Evolutionary conservation across 1,140 invertebrate species (phyloP).

Genomic region (Caenorhabditis remanei): DNA sequence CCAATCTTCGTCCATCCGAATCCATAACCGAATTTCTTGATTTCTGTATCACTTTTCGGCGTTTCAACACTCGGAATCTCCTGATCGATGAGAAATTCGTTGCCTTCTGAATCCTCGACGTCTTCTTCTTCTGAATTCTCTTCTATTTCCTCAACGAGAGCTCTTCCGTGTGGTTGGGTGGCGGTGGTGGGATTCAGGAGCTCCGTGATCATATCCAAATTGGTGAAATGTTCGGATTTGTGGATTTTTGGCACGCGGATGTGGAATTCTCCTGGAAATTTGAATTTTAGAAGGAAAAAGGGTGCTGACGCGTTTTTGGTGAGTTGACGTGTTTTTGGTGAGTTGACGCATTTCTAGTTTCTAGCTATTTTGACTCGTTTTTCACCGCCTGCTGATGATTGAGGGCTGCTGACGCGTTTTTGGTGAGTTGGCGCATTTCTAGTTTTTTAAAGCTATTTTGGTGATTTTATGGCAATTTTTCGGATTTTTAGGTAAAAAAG

Average conservation of each 20-base stretch:
- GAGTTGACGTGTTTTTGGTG: too few relatives aligned
- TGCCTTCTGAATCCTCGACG: slow-evolving; percentile 15
- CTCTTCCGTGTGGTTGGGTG: background rate
- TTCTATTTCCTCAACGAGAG: slow-evolving; percentile 56
- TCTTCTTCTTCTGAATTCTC: too few relatives aligned
- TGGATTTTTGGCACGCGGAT: slow-evolving; percentile 50
- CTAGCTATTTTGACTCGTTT: too few relatives aligned
- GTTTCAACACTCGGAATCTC: background rate
- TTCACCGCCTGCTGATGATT: too few relatives aligned
- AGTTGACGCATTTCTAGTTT: too few relatives aligned
- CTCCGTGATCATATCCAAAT: slow-evolving; percentile 62
- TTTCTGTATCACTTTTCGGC: background rate
- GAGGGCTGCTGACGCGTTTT: too few relatives aligned
- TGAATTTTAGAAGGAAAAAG: too few relatives aligned
- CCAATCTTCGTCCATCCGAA: slow-evolving; percentile 61
- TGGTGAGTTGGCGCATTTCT: too few relatives aligned
- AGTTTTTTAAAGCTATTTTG: too few relatives aligned
- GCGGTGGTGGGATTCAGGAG: background rate
- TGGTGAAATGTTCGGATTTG: slow-evolving; percentile 52
- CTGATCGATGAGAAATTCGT: slow-evolving; percentile 26
- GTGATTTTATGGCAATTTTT: too few relatives aligned
- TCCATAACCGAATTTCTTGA: slow-evolving; percentile 54
- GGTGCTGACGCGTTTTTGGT: too few relatives aligned
- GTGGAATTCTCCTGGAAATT: slow-evolving; percentile 57
- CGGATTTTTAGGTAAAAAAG: too few relatives aligned